Evolutionary conservation across 2,888 invertebrate species (phyloP).

Genomic region (Plusia festucae): DNA sequence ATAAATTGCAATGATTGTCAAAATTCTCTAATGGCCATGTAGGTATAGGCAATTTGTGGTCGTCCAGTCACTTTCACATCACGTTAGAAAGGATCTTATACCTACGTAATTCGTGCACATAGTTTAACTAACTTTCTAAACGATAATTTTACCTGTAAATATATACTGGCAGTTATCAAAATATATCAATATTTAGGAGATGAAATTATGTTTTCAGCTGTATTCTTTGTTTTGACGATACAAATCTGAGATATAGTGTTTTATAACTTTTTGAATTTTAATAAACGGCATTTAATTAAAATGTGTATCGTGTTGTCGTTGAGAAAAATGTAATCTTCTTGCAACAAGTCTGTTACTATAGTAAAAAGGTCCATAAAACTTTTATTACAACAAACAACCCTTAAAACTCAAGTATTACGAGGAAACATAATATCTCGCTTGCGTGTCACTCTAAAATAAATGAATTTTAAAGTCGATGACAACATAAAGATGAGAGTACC

Average conservation of each 20-base stretch:
- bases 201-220: too few species aligned
- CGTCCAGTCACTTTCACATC: conserved; percentile 42
- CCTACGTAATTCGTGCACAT: conserved; percentile 26
- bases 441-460: conserved; percentile 3
- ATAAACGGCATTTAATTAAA: background rate
- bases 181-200: too few species aligned
- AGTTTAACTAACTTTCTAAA: conserved; percentile 47
- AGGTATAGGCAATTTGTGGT: conserved; percentile 12
- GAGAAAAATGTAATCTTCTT: background rate
- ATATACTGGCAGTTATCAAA: too few species aligned
- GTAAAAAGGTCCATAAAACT: background rate
- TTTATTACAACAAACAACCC: conserved; percentile 7
- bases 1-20: conserved; percentile 9
- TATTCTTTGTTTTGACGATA: too few species aligned
- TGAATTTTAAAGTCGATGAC: conserved; percentile 3
- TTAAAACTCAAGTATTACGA: conserved; percentile 3
- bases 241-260: too few species aligned
- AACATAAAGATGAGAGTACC: background rate
- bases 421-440: background rate
- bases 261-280: background rate
- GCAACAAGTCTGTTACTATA: background rate
- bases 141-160: too few species aligned
- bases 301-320: background rate
- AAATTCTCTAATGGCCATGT: conserved; percentile 9
- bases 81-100: conserved; percentile 50